Evolutionary conservation across 2,888 invertebrate genomes (phyloP), one percentile per base, ranked within the genome.

Genomic region (Emmelina monodactyla): DNA sequence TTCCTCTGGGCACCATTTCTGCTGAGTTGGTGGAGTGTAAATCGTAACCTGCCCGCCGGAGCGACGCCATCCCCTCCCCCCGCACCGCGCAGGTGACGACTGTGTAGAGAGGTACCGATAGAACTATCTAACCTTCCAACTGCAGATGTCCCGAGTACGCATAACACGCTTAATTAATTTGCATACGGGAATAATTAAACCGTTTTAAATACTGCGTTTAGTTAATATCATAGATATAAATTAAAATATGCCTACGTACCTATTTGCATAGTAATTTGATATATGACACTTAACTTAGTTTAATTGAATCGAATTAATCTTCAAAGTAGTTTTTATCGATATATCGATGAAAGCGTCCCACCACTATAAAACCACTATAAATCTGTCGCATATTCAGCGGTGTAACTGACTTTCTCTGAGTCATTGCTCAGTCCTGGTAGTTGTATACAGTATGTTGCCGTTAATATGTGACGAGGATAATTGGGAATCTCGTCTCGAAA

Each of bases 321-420:
- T n/a, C n/a, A n/a, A n/a, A n/a, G n/a, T 7, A 25, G n/a, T n/a
- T 25, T 10, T 22, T 37, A 33, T 40, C 35, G 33, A 46, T 51
- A 53, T 46, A 49, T 39, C 41, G 22, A 29, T 10, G 22, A 28
- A 29, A 13, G 3, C 11, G 32, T 31, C 44, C 35, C 69, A 54
- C 44, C 70, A 48, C 73, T 70, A 67, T 28, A 35, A 52, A 61
- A 64, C 63, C 63, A 50, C 76, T 67, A 78, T 79, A 79, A 79
- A 79, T 79, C 78, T 76, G 78, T 76, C 78, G 72, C 71, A 71
- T 76, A 76, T 79, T 79, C 78, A 76, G 69, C 75, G 70, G 71
- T 71, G 76, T 73, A 76, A 73, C 75, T 60, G 69, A 72, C 75
- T 78, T 76, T 76, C 76, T 71, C 70, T 57, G 72, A 72, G 60